Evolutionary conservation across 2,888 invertebrate genomes (phyloP).

Genomic region (Pteria penguin): DNA sequence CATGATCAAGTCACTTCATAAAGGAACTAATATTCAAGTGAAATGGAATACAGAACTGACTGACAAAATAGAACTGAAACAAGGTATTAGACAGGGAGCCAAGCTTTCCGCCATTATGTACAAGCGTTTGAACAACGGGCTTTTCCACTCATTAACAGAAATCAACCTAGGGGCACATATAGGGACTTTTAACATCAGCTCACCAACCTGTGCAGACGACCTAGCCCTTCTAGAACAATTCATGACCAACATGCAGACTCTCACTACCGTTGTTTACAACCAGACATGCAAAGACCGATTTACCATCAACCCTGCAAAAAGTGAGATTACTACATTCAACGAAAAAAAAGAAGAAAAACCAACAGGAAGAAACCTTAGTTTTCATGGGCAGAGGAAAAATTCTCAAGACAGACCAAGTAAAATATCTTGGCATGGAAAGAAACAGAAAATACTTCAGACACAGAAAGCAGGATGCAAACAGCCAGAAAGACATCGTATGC

Average conservation of each 20-base stretch:
- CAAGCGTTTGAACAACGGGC: slow-evolving; percentile 18
- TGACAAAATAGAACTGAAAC: not conserved
- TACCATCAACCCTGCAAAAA: slow-evolving; percentile 12
- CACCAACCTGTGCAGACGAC: slow-evolving; percentile 20
- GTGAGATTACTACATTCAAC: not conserved
- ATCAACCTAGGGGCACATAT: slow-evolving; percentile 2
- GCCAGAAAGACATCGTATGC: not conserved
- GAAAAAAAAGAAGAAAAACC: not conserved
- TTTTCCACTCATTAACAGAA: slow-evolving; percentile 1
- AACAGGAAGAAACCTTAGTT: too few relatives aligned
- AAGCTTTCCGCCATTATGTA: slow-evolving; percentile 14
- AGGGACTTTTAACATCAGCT: slow-evolving; percentile 4
- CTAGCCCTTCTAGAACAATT: not conserved
- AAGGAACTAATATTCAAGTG: not conserved
- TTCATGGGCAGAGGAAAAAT: accelerated
- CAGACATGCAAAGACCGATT: not conserved
- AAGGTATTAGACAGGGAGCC: slow-evolving; percentile 22
- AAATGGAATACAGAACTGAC: slow-evolving; percentile 11
- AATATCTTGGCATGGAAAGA: not conserved
- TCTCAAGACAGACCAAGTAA: not conserved
- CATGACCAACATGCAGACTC: not conserved
- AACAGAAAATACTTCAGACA: not conserved
- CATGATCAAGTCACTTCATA: slow-evolving; percentile 4
- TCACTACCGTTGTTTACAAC: not conserved
- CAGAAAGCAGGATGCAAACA: not conserved